Evolutionary conservation across 2,113 vertebrate species (phyloP).

Genomic region (Tragelaphus imberbis): DNA sequence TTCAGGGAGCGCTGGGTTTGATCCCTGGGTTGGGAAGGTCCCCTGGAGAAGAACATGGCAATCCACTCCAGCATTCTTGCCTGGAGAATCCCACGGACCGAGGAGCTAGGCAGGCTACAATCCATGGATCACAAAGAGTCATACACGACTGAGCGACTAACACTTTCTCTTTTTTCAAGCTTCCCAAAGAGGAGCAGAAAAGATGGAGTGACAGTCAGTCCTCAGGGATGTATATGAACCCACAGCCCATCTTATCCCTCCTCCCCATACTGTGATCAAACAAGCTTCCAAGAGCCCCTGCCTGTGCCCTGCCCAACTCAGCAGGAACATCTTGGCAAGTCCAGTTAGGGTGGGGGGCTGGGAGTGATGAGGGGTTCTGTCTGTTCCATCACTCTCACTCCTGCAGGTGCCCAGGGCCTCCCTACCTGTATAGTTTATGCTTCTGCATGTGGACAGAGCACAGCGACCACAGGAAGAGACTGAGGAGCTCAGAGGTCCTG

Average conservation of each 20-base stretch:
- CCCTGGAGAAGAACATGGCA: neutral
- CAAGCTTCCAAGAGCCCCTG: accelerated
- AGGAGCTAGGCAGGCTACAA: neutral
- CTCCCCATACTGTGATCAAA: neutral
- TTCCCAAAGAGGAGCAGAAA: neutral
- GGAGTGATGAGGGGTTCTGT: neutral
- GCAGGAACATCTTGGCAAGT: neutral
- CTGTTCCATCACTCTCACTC: neutral
- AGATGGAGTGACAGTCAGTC: neutral
- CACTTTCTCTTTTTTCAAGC: neutral
- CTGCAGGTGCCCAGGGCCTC: neutral
- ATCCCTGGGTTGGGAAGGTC: neutral
- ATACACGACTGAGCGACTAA: neutral
- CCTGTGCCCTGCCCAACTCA: no score
- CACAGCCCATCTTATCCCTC: neutral
- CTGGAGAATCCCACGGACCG: neutral
- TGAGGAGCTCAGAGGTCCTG: neutral
- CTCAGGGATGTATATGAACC: neutral
- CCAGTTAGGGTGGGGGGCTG: neutral
- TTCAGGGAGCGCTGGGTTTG: neutral
- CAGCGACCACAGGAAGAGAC: neutral
- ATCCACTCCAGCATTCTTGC: neutral
- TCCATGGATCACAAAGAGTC: neutral
- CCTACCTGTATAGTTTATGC: no score
- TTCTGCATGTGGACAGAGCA: neutral